These are phyloP conservation scores for Ochlodes sylvanus DNA, from an alignment of 2,888 invertebrate genomes.

Conservation along the genomic window DNA sequence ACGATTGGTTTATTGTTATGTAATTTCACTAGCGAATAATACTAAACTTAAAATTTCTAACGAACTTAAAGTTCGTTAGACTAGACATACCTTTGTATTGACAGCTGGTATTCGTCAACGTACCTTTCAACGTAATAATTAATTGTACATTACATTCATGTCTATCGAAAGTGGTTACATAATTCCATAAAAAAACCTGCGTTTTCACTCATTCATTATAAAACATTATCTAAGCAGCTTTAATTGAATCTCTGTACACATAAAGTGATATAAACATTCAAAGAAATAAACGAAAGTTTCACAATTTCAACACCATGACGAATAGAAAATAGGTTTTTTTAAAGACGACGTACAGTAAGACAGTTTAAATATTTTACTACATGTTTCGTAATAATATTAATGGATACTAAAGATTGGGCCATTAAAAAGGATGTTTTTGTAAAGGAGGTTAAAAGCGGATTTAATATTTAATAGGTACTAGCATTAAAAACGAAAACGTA, in stretches of 20 bases:
- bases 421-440: not conserved
- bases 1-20: no score
- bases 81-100: not conserved
- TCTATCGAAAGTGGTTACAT: constrained; percentile 1
- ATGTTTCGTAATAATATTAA: constrained; percentile 33
- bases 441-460: not conserved
- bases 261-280: not conserved
- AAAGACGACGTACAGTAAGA: not conserved
- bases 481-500: no score
- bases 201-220: not conserved
- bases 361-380: constrained; percentile 15
- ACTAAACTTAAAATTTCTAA: no score
- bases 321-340: constrained; percentile 29
- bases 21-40: no score
- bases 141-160: not conserved
- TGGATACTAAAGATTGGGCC: constrained; percentile 20
- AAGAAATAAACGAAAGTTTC: constrained; percentile 26
- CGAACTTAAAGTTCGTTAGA: not conserved
- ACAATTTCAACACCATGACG: constrained; percentile 29
- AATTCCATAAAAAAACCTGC: not conserved
- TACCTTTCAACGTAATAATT: not conserved
- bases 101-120: not conserved
- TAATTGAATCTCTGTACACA: no score
- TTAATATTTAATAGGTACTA: not conserved
- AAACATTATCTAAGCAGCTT: not conserved